A percentile compares a stretch with the other conserved stretches of the same genome.
phyloP scores from a whole-genome alignment of 1,140 invertebrate species.

The Ceratina australensis region DNA sequence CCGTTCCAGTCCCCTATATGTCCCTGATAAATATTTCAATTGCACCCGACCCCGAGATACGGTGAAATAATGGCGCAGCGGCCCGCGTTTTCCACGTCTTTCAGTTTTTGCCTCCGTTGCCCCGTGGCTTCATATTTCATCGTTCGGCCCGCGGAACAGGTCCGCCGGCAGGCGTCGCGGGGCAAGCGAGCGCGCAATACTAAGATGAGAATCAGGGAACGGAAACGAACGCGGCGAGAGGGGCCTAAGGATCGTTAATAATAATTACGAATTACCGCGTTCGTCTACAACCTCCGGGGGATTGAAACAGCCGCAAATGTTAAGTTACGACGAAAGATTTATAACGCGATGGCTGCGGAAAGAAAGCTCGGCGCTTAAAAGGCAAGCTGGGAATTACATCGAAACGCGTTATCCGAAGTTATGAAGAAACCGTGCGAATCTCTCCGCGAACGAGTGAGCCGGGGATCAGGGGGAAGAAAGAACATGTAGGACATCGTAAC shows the following conservation, averaged over 20 bases:
- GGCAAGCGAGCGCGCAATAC: neutral
- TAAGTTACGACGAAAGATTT: slow-evolving; percentile 75
- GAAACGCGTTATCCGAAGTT: slow-evolving; percentile 55
- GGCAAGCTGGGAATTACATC: slow-evolving; percentile 47
- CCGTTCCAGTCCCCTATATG: slow-evolving; percentile 4
- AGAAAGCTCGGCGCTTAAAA: slow-evolving; percentile 52
- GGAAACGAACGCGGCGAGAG: neutral
- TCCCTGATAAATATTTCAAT: slow-evolving; percentile 66
- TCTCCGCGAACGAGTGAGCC: neutral
- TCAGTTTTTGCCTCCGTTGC: slow-evolving; percentile 36
- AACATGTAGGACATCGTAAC: too few species aligned
- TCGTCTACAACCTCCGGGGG: slow-evolving; percentile 65
- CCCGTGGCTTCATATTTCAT: slow-evolving; percentile 55
- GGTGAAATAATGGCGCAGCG: slow-evolving; percentile 54
- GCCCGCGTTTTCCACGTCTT: slow-evolving; percentile 35
- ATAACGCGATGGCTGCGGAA: slow-evolving; percentile 56
- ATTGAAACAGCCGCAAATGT: slow-evolving; percentile 76
- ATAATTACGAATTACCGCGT: slow-evolving; percentile 76
- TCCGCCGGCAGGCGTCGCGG: neutral
- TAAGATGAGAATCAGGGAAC: slow-evolving; percentile 53
- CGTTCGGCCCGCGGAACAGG: slow-evolving; percentile 35
- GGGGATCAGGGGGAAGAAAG: neutral
- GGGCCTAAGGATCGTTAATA: slow-evolving; percentile 72
- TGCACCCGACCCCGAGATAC: slow-evolving; percentile 49
- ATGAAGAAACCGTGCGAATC: slow-evolving; percentile 8